These are phyloP conservation scores for Hydractinia echinata DNA, from an alignment of 30 jellyfish, hydroid and myxozoan species.

Conservation along the genomic window DNA sequence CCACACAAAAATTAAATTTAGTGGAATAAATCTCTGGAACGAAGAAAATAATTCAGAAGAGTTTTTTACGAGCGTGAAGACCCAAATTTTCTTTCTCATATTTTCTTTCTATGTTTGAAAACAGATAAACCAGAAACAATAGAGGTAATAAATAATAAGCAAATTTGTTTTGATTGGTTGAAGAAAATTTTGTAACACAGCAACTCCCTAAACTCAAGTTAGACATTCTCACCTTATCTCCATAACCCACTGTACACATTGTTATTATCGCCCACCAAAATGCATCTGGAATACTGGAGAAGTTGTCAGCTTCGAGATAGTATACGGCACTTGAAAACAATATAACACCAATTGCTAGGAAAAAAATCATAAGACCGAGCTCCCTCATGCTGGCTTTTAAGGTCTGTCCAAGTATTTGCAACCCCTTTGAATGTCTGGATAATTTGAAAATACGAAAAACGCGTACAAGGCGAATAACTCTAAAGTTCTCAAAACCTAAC, in stretches of 20 bases:
- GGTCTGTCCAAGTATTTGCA: slow-evolving; percentile 85
- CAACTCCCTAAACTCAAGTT: no score
- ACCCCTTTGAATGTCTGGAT: slow-evolving; percentile 91
- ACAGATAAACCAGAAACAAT: background rate
- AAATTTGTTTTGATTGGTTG: no score
- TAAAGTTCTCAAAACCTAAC: slow-evolving; percentile 58
- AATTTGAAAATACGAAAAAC: slow-evolving; percentile 88
- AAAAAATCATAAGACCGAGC: slow-evolving; percentile 79
- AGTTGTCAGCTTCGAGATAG: slow-evolving; percentile 69
- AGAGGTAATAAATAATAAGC: no score
- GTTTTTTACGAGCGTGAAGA: no score
- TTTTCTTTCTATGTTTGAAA: background rate
- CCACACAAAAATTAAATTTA: no score
- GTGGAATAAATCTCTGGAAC: no score
- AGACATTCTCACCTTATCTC: slow-evolving; percentile 66
- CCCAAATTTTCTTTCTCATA: no score
- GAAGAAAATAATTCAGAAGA: no score
- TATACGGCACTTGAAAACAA: slow-evolving; percentile 86
- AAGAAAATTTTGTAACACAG: background rate
- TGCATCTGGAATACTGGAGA: slow-evolving; percentile 90
- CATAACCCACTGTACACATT: slow-evolving; percentile 98
- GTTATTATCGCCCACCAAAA: slow-evolving; percentile 99
- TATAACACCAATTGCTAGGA: slow-evolving; percentile 75
- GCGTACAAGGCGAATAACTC: slow-evolving; percentile 84
- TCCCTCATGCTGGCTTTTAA: slow-evolving; percentile 87